Conservation (phyloP, 2,888 invertebrate genomes). For the Philaethria dido region DNA sequence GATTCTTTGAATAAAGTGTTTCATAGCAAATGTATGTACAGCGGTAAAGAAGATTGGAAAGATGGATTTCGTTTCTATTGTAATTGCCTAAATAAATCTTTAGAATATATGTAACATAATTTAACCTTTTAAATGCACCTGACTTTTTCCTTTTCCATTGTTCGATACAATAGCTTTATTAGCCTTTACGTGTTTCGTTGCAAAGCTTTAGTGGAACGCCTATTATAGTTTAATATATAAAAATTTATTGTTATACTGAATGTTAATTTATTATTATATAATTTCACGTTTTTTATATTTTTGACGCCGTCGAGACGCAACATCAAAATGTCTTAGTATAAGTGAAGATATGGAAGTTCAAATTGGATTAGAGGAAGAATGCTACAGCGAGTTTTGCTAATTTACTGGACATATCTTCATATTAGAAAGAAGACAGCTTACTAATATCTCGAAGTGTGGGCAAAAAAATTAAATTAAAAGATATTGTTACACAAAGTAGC, state of each 20-base stretch:
- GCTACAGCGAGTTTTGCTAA: too few relatives aligned
- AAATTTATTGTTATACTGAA: neutral
- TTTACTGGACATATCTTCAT: too few relatives aligned
- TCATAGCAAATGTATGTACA: too few relatives aligned
- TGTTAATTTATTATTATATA: neutral
- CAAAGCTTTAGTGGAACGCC: slow-evolving; percentile 27
- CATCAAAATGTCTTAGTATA: too few relatives aligned
- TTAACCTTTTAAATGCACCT: slow-evolving; percentile 35
- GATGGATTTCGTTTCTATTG: neutral
- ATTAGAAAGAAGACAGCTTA: too few relatives aligned
- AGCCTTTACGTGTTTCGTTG: slow-evolving; percentile 31
- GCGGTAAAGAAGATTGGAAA: neutral
- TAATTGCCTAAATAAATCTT: neutral
- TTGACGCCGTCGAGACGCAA: neutral
- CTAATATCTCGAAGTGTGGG: too few relatives aligned
- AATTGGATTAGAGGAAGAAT: too few relatives aligned
- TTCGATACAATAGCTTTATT: slow-evolving; percentile 38
- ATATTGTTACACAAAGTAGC: too few relatives aligned
- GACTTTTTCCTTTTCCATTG: slow-evolving; percentile 28
- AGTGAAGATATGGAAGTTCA: too few relatives aligned
- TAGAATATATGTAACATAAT: neutral
- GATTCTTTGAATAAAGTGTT: too few relatives aligned
- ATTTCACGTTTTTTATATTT: neutral
- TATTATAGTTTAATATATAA: slow-evolving; percentile 20
- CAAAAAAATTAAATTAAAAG: too few relatives aligned